Conservation (phyloP, 2,797 vertebrate species). For the Heterohyrax brucei region DNA sequence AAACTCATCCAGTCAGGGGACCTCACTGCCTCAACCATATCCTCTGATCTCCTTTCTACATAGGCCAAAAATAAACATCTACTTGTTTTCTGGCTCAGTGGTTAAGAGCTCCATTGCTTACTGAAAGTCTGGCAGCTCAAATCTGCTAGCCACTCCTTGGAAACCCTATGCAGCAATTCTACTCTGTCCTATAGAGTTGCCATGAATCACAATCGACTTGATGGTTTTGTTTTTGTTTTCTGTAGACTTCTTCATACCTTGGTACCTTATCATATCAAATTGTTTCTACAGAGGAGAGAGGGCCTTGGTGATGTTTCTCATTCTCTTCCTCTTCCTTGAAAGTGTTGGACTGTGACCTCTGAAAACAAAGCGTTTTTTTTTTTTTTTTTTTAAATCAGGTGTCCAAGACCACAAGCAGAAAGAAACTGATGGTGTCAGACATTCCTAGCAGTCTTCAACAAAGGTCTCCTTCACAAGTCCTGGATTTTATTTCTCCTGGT, state of each 20-base stretch:
- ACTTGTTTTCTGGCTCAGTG: neutral
- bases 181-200: too few species aligned
- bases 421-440: neutral
- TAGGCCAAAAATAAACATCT: neutral
- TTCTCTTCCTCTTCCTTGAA: slow-evolving; percentile 31
- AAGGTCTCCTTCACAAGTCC: neutral
- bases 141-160: too few species aligned
- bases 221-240: neutral
- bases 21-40: neutral
- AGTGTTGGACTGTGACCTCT: neutral
- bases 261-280: neutral
- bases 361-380: slow-evolving; percentile 31
- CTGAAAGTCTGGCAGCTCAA: too few species aligned
- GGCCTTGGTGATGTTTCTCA: neutral
- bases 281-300: neutral
- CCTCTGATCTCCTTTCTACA: neutral
- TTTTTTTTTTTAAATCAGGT: neutral
- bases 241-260: neutral
- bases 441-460: neutral
- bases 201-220: too few species aligned
- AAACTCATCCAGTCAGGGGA: neutral
- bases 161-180: too few species aligned
- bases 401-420: slow-evolving; percentile 18
- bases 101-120: too few species aligned
- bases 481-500: neutral